These are phyloP conservation scores for Tamandua tetradactyla DNA, from an alignment of 2,797 vertebrate genomes.

Conservation along the genomic window DNA sequence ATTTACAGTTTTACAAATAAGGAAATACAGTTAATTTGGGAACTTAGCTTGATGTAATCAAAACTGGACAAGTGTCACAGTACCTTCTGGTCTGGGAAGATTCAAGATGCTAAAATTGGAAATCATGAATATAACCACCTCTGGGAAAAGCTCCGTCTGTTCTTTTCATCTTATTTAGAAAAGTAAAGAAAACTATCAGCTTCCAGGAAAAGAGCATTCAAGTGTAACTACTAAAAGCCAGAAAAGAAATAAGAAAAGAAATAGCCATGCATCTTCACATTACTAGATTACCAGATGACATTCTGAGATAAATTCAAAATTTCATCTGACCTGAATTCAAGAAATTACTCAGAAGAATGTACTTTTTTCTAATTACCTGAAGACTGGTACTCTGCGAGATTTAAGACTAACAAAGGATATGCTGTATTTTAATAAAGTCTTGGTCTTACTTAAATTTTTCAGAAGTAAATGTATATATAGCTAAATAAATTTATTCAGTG, in stretches of 20 bases:
- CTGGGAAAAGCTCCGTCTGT: background rate
- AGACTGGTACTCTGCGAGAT: background rate
- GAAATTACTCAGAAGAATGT: background rate
- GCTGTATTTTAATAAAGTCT: background rate
- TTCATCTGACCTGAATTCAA: background rate
- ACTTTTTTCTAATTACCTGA: background rate
- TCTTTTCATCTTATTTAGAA: conserved; percentile 52
- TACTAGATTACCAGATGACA: background rate
- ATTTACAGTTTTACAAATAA: conserved; percentile 49
- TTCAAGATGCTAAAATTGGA: background rate
- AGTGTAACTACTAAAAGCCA: background rate
- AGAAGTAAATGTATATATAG: background rate
- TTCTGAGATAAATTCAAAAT: background rate
- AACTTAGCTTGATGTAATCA: conserved; percentile 6
- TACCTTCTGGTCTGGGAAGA: conserved; percentile 36
- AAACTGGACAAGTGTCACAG: conserved; percentile 15
- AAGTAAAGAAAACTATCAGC: conserved; percentile 27
- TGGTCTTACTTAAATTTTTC: background rate
- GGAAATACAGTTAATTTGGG: conserved; percentile 2
- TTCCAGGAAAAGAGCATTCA: background rate
- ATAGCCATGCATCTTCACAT: background rate
- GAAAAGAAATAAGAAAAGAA: conserved; percentile 19
- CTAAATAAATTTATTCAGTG: background rate
- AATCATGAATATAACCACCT: background rate
- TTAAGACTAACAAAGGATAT: background rate